Conservation (phyloP, 2,888 invertebrate species). For the Ochropleura leucogaster region DNA sequence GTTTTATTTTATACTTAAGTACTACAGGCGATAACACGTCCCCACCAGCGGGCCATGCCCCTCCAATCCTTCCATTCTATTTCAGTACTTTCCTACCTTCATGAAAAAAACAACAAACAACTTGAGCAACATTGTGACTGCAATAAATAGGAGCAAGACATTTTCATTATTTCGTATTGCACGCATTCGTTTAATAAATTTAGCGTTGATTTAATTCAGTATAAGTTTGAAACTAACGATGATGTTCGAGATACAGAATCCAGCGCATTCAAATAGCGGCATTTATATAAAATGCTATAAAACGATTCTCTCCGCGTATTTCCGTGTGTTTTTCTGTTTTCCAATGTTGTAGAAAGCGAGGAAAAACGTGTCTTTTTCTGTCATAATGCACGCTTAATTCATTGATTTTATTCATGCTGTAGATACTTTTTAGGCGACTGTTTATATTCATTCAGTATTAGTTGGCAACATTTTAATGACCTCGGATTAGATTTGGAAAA, state of each 20-base stretch:
- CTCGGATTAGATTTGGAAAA: not conserved
- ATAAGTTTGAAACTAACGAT: slow-evolving; percentile 9
- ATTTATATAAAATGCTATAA: slow-evolving; percentile 39
- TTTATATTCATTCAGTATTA: not conserved
- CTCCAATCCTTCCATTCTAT: slow-evolving; percentile 30
- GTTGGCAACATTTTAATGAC: not conserved
- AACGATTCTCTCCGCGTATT: slow-evolving; percentile 64
- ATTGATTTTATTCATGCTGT: slow-evolving; percentile 44
- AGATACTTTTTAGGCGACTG: slow-evolving; percentile 15
- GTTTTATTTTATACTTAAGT: slow-evolving; percentile 25
- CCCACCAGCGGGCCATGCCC: slow-evolving; percentile 33
- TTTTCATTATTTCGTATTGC: slow-evolving; percentile 17
- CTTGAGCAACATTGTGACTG: not conserved
- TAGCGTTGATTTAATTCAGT: slow-evolving; percentile 41
- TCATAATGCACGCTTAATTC: slow-evolving; percentile 38
- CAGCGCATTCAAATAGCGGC: slow-evolving; percentile 42
- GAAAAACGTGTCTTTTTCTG: slow-evolving; percentile 57
- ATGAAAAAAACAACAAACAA: slow-evolving; percentile 18
- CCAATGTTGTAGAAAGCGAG: slow-evolving; percentile 62
- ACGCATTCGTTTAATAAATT: slow-evolving; percentile 35
- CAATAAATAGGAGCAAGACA: slow-evolving; percentile 13
- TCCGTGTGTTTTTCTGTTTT: slow-evolving; percentile 63
- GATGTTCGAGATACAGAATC: slow-evolving; percentile 27
- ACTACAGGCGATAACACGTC: not conserved
- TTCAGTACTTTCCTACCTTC: slow-evolving; percentile 31